These are phyloP conservation scores for Drosophila meridionalis DNA, from an alignment of 2,888 invertebrate species.

Conservation along the genomic window DNA sequence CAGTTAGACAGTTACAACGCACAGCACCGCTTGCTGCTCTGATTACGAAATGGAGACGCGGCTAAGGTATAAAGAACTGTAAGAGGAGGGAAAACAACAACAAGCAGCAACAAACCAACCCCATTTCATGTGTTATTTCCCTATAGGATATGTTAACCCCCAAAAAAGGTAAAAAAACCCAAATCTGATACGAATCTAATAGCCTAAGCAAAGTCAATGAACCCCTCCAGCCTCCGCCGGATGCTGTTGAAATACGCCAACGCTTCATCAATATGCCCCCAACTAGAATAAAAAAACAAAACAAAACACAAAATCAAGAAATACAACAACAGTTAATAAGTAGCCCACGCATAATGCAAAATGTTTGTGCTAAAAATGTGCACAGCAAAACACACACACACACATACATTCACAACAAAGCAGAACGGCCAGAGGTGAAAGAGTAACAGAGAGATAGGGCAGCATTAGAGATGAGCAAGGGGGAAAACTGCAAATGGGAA, in stretches of 20 bases:
- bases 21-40: constrained; percentile 54
- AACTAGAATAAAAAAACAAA: constrained; percentile 5
- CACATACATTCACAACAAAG: constrained; percentile 7
- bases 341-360: constrained; percentile 52
- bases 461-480: constrained; percentile 42
- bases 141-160: constrained; percentile 38
- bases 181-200: constrained; percentile 32
- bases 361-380: constrained; percentile 34
- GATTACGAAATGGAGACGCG: constrained; percentile 60
- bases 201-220: constrained; percentile 49
- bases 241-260: constrained; percentile 33
- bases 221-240: constrained; percentile 32
- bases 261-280: constrained; percentile 36
- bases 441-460: neutral
- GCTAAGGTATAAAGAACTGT: constrained; percentile 13
- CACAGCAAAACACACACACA: constrained; percentile 27
- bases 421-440: constrained; percentile 3
- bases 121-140: constrained; percentile 34
- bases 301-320: neutral
- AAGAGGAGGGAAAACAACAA: constrained; percentile 10
- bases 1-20: constrained; percentile 44
- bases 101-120: constrained; percentile 37
- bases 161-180: constrained; percentile 45
- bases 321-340: constrained; percentile 43
- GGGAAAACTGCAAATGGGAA: neutral